A percentile compares a stretch with the other conserved stretches of the same genome.
phyloP scores from a whole-genome alignment of 2,113 vertebrate species.

The Thinocorus orbignyianus region DNA sequence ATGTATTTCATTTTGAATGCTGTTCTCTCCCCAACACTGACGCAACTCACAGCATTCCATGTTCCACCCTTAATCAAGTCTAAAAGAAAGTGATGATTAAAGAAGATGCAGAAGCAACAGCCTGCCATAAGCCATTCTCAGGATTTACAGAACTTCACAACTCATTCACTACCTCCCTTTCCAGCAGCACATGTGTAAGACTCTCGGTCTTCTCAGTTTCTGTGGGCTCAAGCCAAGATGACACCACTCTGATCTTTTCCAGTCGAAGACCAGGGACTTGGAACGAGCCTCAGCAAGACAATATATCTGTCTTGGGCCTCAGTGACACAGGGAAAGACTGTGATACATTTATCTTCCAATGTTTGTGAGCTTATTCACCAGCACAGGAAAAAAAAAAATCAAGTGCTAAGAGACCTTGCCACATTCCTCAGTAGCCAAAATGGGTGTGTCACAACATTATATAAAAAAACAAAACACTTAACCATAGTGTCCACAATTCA shows the following conservation, averaged over 20 bases:
- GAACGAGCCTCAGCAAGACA: background rate
- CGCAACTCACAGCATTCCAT: background rate
- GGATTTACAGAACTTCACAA: background rate
- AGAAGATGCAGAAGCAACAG: background rate
- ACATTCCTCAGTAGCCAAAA: background rate
- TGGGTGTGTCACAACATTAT: background rate
- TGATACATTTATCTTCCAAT: background rate
- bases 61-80: background rate
- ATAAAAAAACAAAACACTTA: background rate
- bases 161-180: background rate
- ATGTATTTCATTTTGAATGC: background rate
- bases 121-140: background rate
- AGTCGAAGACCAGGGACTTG: background rate
- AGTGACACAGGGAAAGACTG: background rate
- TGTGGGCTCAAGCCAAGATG: background rate
- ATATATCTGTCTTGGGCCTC: accelerated
- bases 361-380: background rate
- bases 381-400: background rate
- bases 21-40: background rate
- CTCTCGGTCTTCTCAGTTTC: background rate
- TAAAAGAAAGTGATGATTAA: background rate
- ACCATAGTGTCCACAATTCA: background rate
- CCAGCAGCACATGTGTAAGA: background rate
- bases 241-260: background rate
- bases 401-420: background rate